phyloP scores from a whole-genome alignment of 2,888 invertebrate species.

The Rapana venosa region DNA sequence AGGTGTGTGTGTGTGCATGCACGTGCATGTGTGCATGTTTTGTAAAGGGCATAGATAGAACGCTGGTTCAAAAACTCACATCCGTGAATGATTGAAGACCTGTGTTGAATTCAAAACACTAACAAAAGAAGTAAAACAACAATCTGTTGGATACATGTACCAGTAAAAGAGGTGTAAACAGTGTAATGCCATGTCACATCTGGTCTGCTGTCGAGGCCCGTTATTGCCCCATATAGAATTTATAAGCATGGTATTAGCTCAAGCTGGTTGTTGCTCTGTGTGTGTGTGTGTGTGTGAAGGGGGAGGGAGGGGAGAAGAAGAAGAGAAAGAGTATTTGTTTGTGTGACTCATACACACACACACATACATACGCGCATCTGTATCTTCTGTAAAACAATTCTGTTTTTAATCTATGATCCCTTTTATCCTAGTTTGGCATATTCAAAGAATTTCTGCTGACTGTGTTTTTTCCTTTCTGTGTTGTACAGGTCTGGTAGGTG shows the following conservation, averaged over 20 bases:
- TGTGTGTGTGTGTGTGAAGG: conserved; percentile 2
- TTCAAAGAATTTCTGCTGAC: background rate
- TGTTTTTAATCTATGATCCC: background rate
- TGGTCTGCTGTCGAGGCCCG: too few relatives aligned
- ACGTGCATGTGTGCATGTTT: background rate
- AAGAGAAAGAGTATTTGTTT: background rate
- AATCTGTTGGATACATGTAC: too few relatives aligned
- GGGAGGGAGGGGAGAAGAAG: background rate
- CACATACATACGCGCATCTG: background rate
- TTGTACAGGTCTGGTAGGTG: background rate
- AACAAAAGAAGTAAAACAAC: too few relatives aligned
- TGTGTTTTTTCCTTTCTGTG: background rate
- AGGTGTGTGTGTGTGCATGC: background rate
- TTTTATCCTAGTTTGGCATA: background rate
- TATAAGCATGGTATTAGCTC: too few relatives aligned
- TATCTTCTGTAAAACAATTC: background rate
- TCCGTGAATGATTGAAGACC: too few relatives aligned
- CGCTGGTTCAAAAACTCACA: too few relatives aligned
- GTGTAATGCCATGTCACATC: too few relatives aligned
- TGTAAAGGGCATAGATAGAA: too few relatives aligned
- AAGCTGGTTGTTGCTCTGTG: background rate
- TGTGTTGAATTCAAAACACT: too few relatives aligned
- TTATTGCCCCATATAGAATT: too few relatives aligned
- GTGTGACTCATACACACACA: background rate
- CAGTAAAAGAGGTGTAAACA: too few relatives aligned